These are phyloP conservation scores for Slavum lentiscoides DNA, from an alignment of 2,888 invertebrate species.

Conservation along the genomic window DNA sequence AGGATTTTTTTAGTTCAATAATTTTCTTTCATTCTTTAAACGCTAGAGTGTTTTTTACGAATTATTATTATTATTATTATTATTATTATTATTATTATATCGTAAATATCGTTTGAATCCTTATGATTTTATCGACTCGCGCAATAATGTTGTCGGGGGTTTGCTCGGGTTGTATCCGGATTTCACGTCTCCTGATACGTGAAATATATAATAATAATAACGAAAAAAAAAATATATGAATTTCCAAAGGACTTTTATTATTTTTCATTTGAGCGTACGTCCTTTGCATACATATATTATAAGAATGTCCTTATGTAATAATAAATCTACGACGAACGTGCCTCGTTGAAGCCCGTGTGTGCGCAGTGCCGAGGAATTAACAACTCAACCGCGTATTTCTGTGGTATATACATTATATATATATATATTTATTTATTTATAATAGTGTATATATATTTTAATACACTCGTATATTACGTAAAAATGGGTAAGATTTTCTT, in stretches of 20 bases:
- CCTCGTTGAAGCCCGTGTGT: neutral
- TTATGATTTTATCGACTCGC: slow-evolving; percentile 1
- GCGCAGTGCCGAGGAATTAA: neutral
- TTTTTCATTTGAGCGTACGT: neutral
- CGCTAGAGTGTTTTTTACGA: too few species aligned
- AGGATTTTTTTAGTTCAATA: too few species aligned
- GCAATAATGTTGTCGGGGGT: neutral
- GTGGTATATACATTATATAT: too few species aligned
- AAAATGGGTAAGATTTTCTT: too few species aligned
- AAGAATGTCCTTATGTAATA: neutral
- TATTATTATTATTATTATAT: too few species aligned
- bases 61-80: too few species aligned
- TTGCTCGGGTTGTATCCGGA: neutral
- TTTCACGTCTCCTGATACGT: neutral
- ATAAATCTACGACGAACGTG: neutral
- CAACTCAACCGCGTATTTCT: slow-evolving; percentile 6
- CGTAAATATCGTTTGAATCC: neutral
- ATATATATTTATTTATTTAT: too few species aligned
- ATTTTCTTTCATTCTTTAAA: too few species aligned
- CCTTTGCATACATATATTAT: neutral
- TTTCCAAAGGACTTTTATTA: slow-evolving; percentile 15
- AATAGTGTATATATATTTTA: too few species aligned
- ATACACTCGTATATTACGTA: too few species aligned
- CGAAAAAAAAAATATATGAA: neutral
- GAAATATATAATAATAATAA: neutral